Base-by-base conservation (phyloP, 2,888 invertebrate species). In the Marasmarcha lunaedactyla region DNA sequence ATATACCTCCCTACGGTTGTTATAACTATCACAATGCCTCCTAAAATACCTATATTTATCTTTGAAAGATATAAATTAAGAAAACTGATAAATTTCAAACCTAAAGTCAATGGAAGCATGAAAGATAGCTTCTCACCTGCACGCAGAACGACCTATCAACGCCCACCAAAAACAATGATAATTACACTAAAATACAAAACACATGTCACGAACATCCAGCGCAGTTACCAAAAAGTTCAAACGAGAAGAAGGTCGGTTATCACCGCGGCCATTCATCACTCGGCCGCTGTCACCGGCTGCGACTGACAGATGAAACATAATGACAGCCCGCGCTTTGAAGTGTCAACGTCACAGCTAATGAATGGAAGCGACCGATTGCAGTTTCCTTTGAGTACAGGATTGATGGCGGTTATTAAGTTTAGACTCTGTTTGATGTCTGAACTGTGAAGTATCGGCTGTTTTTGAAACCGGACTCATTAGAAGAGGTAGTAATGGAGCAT, bases 261-360 rank as follows among this genome's bases (percentile, higher is more conserved):
- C 67, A 65, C 53, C 58, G 55, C 52, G 54, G 54, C 68, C 64
- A 73, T 76, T 70, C 68, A 72, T 74, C 74, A 76, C 65, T 57
- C 51, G 49, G 45, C 44, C 41, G 55, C 47, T 55, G 60, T 56
- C 61, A 55, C 50, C 47, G 41, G 39, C 14, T 36, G 42, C 58
- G 66, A 65, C 14, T 35, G 35, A 35, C 44, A 39, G 39, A 30
- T 67, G 64, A 63, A 58, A 54, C 53, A 57, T 51, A 56, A 52
- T 63, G 64, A 68, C 64, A 63, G 63, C 48, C 47, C 41, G 41
- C 54, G 42, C 61, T 60, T 59, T 63, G 61, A 63, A 55, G 60
- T 60, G 59, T 56, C 59, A 54, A 42, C 42, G 46, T 47, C 49
- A 49, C 46, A 50, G 57, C 52, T 64, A 67, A 69, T 66, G 59